Evolutionary conservation across 1,140 invertebrate species (phyloP), one percentile per base, ranked within the genome.

Genomic region (Apolygus lucorum): DNA sequence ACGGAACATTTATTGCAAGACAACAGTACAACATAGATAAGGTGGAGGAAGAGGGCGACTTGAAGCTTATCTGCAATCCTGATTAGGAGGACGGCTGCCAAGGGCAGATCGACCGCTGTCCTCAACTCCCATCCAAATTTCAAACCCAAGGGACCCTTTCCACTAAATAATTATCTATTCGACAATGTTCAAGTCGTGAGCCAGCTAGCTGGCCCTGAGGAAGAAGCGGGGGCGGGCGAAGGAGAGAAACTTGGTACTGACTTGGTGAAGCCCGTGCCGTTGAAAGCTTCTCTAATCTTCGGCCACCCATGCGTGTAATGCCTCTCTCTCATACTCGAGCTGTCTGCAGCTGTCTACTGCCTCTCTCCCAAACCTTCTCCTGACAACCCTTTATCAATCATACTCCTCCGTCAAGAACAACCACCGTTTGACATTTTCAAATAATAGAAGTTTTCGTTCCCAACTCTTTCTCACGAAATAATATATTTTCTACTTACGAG

Each of bases 91-190:
- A 17, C 22, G 54, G 54, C 54, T 59, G 54, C 54, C 54, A 59
- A 59, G 54, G 2, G 54, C 54, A 59, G 54, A 59, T 59, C 54
- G 54, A 59, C 54, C 54, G 54, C 54, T 59, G 54, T 59, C 54
- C 54, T 59, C 54, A 24, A 21, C 22, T 59, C 11, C 54, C 54
- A 11, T 21, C 54, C 4, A 59, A 59, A 59, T 59, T 21, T 24
- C 54, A 59, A 59, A 11, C 22, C 11, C 54, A 24, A 22, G 22
- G 54, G 11, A 22, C 11, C 22, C 54, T 22, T 24, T 59, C 22
- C 54, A 11, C 34, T n/a, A n/a, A n/a, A 17, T 59, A 59, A 59
- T 59, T 59, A 59, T 59, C 54, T 59, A 59, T 59, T 59, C 54
- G 22, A 59, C 54, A 17, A 17, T 24, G 13, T 24, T 59, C 22